A percentile compares a stretch with the other conserved stretches of the same genome.
These are phyloP conservation scores for Drosophila kambysellisi DNA, from an alignment of 2,888 invertebrate species.

Conservation along the genomic window DNA sequence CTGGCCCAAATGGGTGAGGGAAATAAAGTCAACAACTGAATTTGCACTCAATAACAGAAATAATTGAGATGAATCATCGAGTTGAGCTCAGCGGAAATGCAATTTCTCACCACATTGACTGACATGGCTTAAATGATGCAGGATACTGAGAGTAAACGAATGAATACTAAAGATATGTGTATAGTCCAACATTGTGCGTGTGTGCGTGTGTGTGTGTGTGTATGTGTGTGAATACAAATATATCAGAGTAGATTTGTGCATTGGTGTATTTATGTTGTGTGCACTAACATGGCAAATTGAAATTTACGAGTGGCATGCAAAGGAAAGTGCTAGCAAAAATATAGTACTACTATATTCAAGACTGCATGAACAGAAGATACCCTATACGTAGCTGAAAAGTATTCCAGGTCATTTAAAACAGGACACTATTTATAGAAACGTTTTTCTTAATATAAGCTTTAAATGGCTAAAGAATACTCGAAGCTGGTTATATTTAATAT, in stretches of 20 bases:
- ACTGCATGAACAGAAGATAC: not conserved
- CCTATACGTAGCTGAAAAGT: not conserved
- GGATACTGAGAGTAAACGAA: constrained; percentile 32
- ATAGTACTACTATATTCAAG: not conserved
- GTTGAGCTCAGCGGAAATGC: constrained; percentile 49
- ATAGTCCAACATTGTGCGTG: not conserved
- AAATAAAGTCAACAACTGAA: constrained; percentile 61
- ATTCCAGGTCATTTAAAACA: not conserved
- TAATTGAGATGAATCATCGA: constrained; percentile 44
- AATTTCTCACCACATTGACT: constrained; percentile 38
- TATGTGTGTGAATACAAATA: constrained; percentile 10
- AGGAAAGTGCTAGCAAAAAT: constrained; percentile 23
- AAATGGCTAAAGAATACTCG: not conserved
- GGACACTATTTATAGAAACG: not conserved
- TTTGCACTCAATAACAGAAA: constrained; percentile 17
- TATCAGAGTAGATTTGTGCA: constrained; percentile 15
- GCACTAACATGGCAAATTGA: constrained; percentile 62
- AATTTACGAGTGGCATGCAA: constrained; percentile 65
- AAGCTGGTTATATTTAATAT: not conserved
- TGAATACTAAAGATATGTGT: constrained; percentile 30
- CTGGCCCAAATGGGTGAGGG: constrained; percentile 23
- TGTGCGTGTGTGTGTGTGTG: constrained; percentile 7
- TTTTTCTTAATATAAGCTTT: not conserved
- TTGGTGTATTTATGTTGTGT: constrained; percentile 28
- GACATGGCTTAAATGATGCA: constrained; percentile 13